Evolutionary conservation across 2,797 vertebrate genomes (phyloP).

Genomic region (Agapornis canus): DNA sequence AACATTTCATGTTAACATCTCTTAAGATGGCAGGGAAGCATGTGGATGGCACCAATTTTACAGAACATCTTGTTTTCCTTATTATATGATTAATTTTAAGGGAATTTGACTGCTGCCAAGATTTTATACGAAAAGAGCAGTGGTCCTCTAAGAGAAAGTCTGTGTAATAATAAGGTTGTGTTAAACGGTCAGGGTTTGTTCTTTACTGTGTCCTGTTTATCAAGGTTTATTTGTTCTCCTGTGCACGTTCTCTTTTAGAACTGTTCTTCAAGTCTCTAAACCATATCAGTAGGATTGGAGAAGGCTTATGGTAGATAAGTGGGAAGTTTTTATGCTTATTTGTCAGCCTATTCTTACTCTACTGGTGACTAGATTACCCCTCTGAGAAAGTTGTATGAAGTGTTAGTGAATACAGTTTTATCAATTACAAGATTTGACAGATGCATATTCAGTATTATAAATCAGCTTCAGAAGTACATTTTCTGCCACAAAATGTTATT

Average conservation of each 20-base stretch:
- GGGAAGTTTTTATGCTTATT: neutral
- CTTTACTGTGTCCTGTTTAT: neutral
- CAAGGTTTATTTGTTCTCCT: neutral
- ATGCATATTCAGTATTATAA: slow-evolving; percentile 27
- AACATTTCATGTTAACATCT: neutral
- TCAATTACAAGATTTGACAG: neutral
- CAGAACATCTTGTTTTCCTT: neutral
- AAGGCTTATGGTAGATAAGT: neutral
- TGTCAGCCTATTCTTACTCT: neutral
- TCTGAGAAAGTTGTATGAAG: neutral
- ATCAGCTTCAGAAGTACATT: slow-evolving; percentile 36
- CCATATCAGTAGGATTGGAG: neutral
- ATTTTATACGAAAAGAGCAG: neutral
- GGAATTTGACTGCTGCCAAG: neutral
- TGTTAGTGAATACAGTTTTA: neutral
- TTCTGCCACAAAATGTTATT: slow-evolving; percentile 51
- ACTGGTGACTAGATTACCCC: neutral
- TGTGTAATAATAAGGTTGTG: neutral
- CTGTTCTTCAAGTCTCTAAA: neutral
- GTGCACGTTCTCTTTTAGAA: neutral
- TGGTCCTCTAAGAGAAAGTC: neutral
- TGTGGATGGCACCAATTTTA: neutral
- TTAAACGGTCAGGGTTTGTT: neutral
- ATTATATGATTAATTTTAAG: neutral
- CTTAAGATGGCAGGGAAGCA: neutral